phyloP scores from a whole-genome alignment of 2,888 invertebrate species.

The Petrophora chlorosata region DNA sequence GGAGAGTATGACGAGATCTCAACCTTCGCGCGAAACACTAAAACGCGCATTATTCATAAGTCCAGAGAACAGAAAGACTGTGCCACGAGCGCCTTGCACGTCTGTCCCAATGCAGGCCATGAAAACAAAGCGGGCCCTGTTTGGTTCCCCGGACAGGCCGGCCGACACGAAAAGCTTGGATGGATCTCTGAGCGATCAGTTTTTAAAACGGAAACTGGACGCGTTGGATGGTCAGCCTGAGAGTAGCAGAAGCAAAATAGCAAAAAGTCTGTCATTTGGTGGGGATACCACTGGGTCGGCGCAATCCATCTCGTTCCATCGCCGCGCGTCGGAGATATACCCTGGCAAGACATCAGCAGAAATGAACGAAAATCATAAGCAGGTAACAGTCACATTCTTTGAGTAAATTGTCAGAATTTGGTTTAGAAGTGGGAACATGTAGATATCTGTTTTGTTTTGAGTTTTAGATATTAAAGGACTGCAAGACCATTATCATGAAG shows the following conservation, averaged over 20 bases:
- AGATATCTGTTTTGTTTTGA: too few species aligned
- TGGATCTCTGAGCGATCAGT: slow-evolving; percentile 58
- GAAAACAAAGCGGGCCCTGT: slow-evolving; percentile 86
- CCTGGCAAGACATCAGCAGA: slow-evolving; percentile 67
- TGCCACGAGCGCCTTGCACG: slow-evolving; percentile 58
- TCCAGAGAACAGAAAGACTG: slow-evolving; percentile 79
- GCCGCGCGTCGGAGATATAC: slow-evolving; percentile 69
- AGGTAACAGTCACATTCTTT: too few species aligned
- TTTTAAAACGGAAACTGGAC: slow-evolving; percentile 78
- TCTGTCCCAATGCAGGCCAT: slow-evolving; percentile 76
- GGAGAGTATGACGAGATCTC: slow-evolving; percentile 59
- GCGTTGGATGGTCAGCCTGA: slow-evolving; percentile 63
- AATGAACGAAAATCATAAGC: slow-evolving; percentile 85
- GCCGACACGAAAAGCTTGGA: slow-evolving; percentile 72
- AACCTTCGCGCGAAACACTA: slow-evolving; percentile 78
- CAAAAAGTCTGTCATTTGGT: slow-evolving; percentile 85
- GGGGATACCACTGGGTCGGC: slow-evolving; percentile 60
- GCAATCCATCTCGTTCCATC: slow-evolving; percentile 52
- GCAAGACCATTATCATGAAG: too few species aligned
- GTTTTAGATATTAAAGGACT: too few species aligned
- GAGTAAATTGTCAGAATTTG: too few species aligned
- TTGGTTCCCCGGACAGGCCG: slow-evolving; percentile 81
- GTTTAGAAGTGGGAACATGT: too few species aligned
- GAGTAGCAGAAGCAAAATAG: slow-evolving; percentile 73
- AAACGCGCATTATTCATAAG: slow-evolving; percentile 91